These are phyloP conservation scores for Leucophenga varia DNA, from an alignment of 1,140 invertebrate genomes.

Conservation along the genomic window DNA sequence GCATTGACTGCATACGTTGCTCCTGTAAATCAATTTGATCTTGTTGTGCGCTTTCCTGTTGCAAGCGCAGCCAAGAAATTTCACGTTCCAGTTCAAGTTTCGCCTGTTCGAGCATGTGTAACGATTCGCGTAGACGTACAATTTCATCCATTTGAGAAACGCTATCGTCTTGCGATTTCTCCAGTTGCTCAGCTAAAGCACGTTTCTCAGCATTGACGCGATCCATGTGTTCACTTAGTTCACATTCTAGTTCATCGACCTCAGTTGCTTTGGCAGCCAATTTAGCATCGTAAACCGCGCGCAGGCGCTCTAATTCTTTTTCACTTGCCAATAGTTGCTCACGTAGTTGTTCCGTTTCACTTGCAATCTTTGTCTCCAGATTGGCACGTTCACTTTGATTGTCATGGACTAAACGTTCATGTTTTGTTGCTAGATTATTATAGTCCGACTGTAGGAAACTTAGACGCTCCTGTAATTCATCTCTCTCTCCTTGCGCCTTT, in stretches of 20 bases:
- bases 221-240: slow-evolving; percentile 65
- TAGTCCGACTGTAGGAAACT: slow-evolving; percentile 34
- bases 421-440: slow-evolving; percentile 16
- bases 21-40: slow-evolving; percentile 48
- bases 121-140: slow-evolving; percentile 52
- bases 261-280: slow-evolving; percentile 60
- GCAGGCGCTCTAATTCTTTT: slow-evolving; percentile 59
- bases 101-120: slow-evolving; percentile 47
- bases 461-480: slow-evolving; percentile 60
- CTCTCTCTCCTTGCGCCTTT: slow-evolving; percentile 61
- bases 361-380: slow-evolving; percentile 27
- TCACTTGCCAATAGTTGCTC: slow-evolving; percentile 57
- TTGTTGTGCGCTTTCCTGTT: slow-evolving; percentile 50
- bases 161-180: slow-evolving; percentile 59
- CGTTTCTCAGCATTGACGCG: slow-evolving; percentile 60
- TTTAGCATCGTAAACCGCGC: slow-evolving; percentile 59
- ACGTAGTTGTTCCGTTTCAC: slow-evolving; percentile 52
- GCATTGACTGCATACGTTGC: slow-evolving; percentile 49
- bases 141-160: slow-evolving; percentile 59
- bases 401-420: slow-evolving; percentile 6
- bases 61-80: slow-evolving; percentile 36
- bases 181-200: slow-evolving; percentile 55
- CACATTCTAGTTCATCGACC: slow-evolving; percentile 63
- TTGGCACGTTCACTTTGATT: slow-evolving; percentile 20
- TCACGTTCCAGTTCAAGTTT: slow-evolving; percentile 37